Conservation (phyloP, 2,888 invertebrate species). For the Drosophila lutescens region DNA sequence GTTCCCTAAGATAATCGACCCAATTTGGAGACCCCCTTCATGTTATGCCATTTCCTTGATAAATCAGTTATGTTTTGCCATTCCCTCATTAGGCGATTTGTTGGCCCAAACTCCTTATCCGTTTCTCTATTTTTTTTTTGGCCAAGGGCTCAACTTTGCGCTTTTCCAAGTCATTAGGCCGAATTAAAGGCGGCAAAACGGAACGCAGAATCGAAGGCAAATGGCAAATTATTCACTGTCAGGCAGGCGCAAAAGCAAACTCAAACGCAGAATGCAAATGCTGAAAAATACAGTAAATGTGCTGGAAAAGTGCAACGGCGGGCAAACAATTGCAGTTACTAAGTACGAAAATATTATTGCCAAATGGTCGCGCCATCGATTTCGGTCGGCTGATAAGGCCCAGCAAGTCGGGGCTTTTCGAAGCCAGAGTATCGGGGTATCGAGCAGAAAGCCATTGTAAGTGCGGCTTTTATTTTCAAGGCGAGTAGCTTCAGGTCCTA, state of each 20-base stretch:
- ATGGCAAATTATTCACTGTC: slow-evolving; percentile 81
- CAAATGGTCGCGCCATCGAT: slow-evolving; percentile 58
- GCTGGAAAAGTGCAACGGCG: slow-evolving; percentile 29
- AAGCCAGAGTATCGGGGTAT: slow-evolving; percentile 7
- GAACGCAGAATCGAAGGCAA: slow-evolving; percentile 62
- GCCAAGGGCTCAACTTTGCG: slow-evolving; percentile 66
- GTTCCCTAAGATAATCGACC: too few relatives aligned
- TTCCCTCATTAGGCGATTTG: slow-evolving; percentile 20
- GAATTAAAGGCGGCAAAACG: slow-evolving; percentile 54
- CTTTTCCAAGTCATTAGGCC: slow-evolving; percentile 71
- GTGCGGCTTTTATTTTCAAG: slow-evolving; percentile 61
- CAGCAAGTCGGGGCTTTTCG: slow-evolving; percentile 4
- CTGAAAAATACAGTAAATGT: slow-evolving; percentile 27
- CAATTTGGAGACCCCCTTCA: background rate
- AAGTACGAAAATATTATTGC: slow-evolving; percentile 69
- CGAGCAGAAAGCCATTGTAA: slow-evolving; percentile 25
- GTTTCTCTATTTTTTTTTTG: slow-evolving; percentile 4
- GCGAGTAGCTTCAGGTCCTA: slow-evolving; percentile 80
- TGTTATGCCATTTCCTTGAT: slow-evolving; percentile 7
- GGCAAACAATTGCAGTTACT: slow-evolving; percentile 38
- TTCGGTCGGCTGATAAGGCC: slow-evolving; percentile 45
- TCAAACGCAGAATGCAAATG: slow-evolving; percentile 40
- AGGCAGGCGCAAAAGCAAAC: slow-evolving; percentile 38
- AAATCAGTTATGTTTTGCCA: slow-evolving; percentile 5
- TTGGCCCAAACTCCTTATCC: background rate